phyloP scores from a whole-genome alignment of 2,797 vertebrate species.

The Sparus aurata region DNA sequence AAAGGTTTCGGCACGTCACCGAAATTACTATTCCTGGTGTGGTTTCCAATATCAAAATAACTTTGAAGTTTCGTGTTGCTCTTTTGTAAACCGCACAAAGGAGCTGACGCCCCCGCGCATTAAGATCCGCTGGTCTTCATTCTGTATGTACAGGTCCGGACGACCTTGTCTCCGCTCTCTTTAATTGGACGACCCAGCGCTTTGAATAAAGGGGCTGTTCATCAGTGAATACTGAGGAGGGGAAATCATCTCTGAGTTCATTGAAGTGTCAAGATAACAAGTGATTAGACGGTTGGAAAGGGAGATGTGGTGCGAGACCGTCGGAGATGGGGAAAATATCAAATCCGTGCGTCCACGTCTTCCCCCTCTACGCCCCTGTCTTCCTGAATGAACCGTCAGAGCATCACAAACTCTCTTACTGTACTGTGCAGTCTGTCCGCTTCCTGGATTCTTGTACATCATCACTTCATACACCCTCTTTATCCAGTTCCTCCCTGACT shows the following conservation, averaged over 20 bases:
- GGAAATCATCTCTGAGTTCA: constrained; percentile 68
- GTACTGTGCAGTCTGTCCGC: constrained; percentile 13
- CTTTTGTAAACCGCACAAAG: constrained; percentile 80
- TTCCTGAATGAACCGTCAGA: constrained; percentile 14
- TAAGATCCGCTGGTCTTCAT: constrained; percentile 67
- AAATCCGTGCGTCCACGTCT: constrained; percentile 12
- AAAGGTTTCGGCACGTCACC: constrained; percentile 75
- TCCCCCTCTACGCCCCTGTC: constrained; percentile 1
- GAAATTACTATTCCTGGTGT: constrained; percentile 76
- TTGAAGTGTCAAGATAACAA: constrained; percentile 73
- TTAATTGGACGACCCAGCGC: constrained; percentile 78
- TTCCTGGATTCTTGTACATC: constrained; percentile 20
- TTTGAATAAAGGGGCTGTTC: constrained; percentile 72
- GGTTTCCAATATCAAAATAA: constrained; percentile 80
- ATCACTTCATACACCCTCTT: constrained; percentile 17
- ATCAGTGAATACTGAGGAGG: constrained; percentile 57
- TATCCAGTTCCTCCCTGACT: background rate
- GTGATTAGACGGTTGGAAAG: constrained; percentile 63
- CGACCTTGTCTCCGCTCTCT: constrained; percentile 76
- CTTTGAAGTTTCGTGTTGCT: constrained; percentile 83
- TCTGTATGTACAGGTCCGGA: constrained; percentile 71
- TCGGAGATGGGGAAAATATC: constrained; percentile 39
- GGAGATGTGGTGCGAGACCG: constrained; percentile 47
- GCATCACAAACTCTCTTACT: background rate
- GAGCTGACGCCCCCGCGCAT: constrained; percentile 62